Base-by-base conservation (phyloP, 2,888 invertebrate species). In the Drosophila mercatorum region DNA sequence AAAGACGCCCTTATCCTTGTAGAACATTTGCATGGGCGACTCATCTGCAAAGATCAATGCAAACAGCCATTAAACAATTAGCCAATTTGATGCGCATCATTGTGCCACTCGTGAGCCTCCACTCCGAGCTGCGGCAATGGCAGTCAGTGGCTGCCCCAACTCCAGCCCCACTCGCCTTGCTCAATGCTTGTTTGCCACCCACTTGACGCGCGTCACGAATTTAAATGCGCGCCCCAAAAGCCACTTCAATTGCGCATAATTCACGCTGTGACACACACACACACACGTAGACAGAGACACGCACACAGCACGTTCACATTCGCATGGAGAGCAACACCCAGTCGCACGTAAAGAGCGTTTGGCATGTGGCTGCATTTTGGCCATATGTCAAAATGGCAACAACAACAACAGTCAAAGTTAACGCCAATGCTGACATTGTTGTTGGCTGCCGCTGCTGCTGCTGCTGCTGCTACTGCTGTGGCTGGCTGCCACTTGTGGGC, bases 1-100 rank as follows among this genome's bases (percentile, higher is more conserved):
- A 38, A 95, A 93, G 0, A 95, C 88, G 91, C 94, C 94, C 87
- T 95, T 95, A 41, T 94, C 94, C 78, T 94, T 92, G 82, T 95
- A 95, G 91, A 95, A 95, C 89, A 93, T 93, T 84, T 95, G 95
- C 56, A 95, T 91, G 72, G 91, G 90, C 64, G 93, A 91, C 72
- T 91, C 91, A 83, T 84, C 82, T 90, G 81, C 57, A 79, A 75
- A 85, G 88, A 84, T 85, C 88, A 89, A 89, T 88, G 89, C 83
- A 85, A 89, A 85, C 89, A 85, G 75, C 80, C 88, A 84, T 84
- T 84, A 84, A 89, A 89, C 84, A 84, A 84, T 84, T 84, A 84
- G 84, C 84, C 84, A 87, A 89, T 84, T 89, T 89, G 84, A 76
- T 83, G 87, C 87, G 81, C 87, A 88, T 87, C 81, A 83, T 84